Base-by-base conservation (phyloP, 2,888 invertebrate genomes). In the Erynnis tages region DNA sequence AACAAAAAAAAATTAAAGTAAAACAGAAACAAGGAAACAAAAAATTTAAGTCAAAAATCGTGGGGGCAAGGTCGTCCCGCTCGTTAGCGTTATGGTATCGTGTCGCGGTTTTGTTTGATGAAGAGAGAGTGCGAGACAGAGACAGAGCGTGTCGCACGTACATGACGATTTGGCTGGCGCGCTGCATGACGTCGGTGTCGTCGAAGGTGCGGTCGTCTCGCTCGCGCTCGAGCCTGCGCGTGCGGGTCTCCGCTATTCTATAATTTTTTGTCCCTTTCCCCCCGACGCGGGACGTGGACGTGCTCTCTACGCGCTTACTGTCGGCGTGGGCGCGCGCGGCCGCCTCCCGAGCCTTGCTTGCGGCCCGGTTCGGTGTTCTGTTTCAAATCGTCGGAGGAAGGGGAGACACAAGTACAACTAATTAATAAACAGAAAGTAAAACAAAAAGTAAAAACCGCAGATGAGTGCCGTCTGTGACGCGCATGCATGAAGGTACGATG, bases 81-180 rank as follows among this genome's bases (percentile, higher is more conserved):
- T n/a, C 19, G 11, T n/a, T 19, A n/a, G n/a, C n/a, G n/a, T n/a
- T n/a, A n/a, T n/a, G n/a, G n/a, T n/a, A n/a, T 17, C 14, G 6
- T 10, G 17, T 30, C 11, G 19, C 32, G 17, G 10, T 50, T 72
- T 82, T 82, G 84, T 82, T 82, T 79, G 82, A 82, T 71, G 79
- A 79, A 68, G 54, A 61, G 60, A 59, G 49, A 63, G 73, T 69
- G 74, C 69, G 66, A 66, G 69, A 70, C 58, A 72, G 72, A 74
- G 63, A 48, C 48, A 53, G 47, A 49, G 45, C 54, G 55, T 40
- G 54, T 59, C 61, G 67, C 71, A 82, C 95, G 91, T 95, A 95
- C 95, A 95, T 94, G 83, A 95, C 95, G 83, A 95, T 95, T 87
- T 95, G 95, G 91, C 94, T 94, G 82, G 95, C 95, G 82, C 94